phyloP scores from a whole-genome alignment of 1,140 invertebrate species.

The Neuroterus valhalla region DNA sequence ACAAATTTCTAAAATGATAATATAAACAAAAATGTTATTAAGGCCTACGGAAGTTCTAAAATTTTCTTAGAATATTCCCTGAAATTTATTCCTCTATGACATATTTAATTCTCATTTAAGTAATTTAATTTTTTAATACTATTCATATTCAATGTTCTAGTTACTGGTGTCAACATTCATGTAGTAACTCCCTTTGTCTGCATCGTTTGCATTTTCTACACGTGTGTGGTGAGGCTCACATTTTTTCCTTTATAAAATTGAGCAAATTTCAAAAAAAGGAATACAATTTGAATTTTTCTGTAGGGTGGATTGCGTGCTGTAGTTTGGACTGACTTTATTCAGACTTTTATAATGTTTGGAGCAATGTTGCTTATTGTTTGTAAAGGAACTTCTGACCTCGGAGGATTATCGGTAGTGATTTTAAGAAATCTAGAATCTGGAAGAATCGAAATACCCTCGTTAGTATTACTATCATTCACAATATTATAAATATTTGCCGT shows the following conservation, averaged over 20 bases:
- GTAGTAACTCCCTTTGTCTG: conserved; percentile 89
- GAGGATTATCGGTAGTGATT: conserved; percentile 84
- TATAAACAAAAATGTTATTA: too few species aligned
- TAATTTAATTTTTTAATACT: conserved; percentile 9
- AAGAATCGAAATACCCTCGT: conserved; percentile 87
- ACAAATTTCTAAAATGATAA: too few species aligned
- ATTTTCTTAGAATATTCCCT: too few species aligned
- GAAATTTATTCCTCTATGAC: too few species aligned
- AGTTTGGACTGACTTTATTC: conserved; percentile 94
- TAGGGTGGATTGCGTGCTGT: conserved; percentile 95
- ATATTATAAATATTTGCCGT: too few species aligned
- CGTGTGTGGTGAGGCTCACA: conserved; percentile 84
- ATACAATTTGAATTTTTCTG: conserved; percentile 56
- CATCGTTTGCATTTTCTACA: conserved; percentile 94
- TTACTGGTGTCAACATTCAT: conserved; percentile 90
- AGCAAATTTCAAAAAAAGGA: background rate
- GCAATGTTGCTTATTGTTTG: conserved; percentile 87
- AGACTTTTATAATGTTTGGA: conserved; percentile 89
- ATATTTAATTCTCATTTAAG: conserved; percentile 6
- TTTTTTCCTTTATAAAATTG: background rate
- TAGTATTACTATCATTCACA: conserved; percentile 55
- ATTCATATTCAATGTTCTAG: conserved; percentile 73
- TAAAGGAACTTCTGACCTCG: conserved; percentile 86
- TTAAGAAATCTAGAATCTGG: conserved; percentile 81
- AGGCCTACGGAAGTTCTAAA: too few species aligned